These are phyloP conservation scores for Leguminivora glycinivorella DNA, from an alignment of 1,140 invertebrate genomes.

Conservation along the genomic window DNA sequence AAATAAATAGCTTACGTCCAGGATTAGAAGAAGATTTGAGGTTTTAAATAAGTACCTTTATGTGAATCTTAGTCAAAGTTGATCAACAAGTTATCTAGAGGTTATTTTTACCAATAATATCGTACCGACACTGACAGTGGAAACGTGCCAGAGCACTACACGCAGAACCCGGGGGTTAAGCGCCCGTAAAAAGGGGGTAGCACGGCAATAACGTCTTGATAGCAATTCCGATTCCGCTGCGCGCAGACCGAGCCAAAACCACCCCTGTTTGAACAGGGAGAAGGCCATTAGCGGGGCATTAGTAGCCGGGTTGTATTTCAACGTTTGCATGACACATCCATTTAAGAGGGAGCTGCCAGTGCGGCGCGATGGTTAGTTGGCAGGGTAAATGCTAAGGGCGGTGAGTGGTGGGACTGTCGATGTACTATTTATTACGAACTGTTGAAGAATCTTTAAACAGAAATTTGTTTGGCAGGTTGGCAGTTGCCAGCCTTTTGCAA, in stretches of 20 bases:
- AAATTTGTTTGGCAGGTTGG: background rate
- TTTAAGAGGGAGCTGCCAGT: constrained; percentile 50
- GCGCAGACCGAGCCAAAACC: constrained; percentile 24
- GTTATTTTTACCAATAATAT: background rate
- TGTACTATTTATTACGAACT: background rate
- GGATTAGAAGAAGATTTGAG: too few relatives aligned
- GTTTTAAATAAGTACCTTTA: background rate
- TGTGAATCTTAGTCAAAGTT: too few relatives aligned
- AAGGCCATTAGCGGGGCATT: constrained; percentile 29
- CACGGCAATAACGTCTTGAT: constrained; percentile 68
- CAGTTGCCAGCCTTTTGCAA: too few relatives aligned
- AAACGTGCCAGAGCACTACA: constrained; percentile 41
- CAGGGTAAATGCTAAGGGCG: background rate
- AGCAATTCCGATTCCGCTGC: constrained; percentile 43
- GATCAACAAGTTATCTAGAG: too few relatives aligned
- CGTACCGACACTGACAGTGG: constrained; percentile 38
- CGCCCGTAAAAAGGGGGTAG: constrained; percentile 68
- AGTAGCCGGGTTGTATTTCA: constrained; percentile 42
- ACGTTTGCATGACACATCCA: constrained; percentile 60
- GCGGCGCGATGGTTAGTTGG: background rate
- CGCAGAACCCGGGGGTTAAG: constrained; percentile 62
- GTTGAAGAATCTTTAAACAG: background rate
- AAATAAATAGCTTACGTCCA: too few relatives aligned
- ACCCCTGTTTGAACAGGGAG: constrained; percentile 19
- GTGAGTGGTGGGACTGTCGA: background rate